Base-by-base conservation (phyloP, 2,113 vertebrate genomes). In the Coracopsis vasa region DNA sequence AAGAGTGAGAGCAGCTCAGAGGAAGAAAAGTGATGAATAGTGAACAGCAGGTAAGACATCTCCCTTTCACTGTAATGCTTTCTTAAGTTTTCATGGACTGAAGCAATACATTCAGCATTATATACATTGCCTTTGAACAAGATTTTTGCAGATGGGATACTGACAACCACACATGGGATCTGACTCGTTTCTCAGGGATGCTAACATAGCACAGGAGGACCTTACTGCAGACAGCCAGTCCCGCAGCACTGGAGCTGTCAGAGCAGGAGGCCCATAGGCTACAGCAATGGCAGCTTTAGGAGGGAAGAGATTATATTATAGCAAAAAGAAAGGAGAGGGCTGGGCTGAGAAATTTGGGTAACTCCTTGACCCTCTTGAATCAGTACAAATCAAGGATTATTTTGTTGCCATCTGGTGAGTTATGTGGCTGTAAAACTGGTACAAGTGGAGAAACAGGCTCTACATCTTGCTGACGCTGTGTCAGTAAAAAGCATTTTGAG, bases 401-500 rank as follows among this genome's bases (percentile, higher is more conserved):
- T 94, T 69, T 88, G 35, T 70, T 92, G 90, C 42, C 50, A 62
- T 73, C 37, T 15, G 1, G 20, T 95, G 92, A 97, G 47, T 88
- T 88, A 96, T 91, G 51, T 60, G 50, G 47, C 69, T 77, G 80
- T 93, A 94, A 96, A 95, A 80, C 86, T 53, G 35, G 79, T 90
- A 64, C 8, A 4, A 94, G 90, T 71, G 69, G 75, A 93, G 92
- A 88, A 93, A 88, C 82, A 54, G 75, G 47, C 90, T 84, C 69
- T 94, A 60, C 53, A 37, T 96, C 82, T 93, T 92, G 47, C 75
- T 93, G 86, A 84, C 6, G 0, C 39, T 48, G 72, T 86, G 88
- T 93, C 90, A 92, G 79, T 96, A 78, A 94, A 90, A 93, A 96
- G 13, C 41, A 65, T 92, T 93, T 80, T 92, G 86, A 96, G 88